Evolutionary conservation across 2,113 vertebrate species (phyloP).

Genomic region (Rhinopomastus cyanomelas): DNA sequence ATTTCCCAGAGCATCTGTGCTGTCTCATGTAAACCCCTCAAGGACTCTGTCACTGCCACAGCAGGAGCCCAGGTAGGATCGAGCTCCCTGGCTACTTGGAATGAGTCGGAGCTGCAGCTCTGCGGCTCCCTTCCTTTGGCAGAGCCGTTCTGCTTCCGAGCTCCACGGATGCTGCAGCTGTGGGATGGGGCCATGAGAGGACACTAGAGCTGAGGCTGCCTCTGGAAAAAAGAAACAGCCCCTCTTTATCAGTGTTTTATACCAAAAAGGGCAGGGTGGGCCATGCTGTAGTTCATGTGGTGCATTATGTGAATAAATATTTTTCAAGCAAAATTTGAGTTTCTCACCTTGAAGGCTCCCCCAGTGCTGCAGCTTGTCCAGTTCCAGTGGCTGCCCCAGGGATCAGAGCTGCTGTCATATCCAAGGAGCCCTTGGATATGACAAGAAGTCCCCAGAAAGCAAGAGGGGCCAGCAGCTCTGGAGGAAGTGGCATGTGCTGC

Average conservation of each 20-base stretch:
- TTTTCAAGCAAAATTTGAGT: background rate
- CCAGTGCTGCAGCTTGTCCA: too few species aligned
- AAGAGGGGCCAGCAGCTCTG: background rate
- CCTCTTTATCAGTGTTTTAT: conserved; percentile 22
- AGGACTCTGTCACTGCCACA: background rate
- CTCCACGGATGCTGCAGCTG: too few species aligned
- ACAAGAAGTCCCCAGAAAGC: background rate
- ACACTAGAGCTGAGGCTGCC: background rate
- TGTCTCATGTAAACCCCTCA: background rate
- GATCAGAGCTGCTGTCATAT: background rate
- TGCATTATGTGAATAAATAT: conserved; percentile 17
- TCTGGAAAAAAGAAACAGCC: background rate
- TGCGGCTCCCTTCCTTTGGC: background rate
- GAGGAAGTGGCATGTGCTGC: too few species aligned
- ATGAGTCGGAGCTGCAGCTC: background rate
- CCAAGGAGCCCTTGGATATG: background rate
- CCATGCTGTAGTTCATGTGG: background rate
- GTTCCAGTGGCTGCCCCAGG: too few species aligned
- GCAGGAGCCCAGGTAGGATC: background rate
- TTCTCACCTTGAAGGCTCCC: background rate
- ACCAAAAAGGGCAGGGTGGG: background rate
- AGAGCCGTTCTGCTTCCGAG: background rate
- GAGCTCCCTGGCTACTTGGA: background rate
- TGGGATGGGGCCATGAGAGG: background rate
- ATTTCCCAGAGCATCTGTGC: background rate